phyloP scores from a whole-genome alignment of 1,140 invertebrate species.

The Diuraphis noxia region DNA sequence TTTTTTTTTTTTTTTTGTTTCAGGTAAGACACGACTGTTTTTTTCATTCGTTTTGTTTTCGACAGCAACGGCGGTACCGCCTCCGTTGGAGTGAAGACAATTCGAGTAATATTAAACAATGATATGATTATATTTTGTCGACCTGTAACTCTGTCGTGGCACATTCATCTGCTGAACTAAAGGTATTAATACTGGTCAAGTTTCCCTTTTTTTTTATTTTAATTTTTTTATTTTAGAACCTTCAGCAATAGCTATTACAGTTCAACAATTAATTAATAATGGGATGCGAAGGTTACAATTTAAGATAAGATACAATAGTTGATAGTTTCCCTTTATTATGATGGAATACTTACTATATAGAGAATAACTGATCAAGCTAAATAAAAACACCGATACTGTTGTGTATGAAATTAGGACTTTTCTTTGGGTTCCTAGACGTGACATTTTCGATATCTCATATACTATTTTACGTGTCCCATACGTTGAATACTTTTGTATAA shows the following conservation, averaged over 20 bases:
- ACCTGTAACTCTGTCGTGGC: no score
- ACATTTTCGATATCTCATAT: neutral
- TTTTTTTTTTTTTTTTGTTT: slow-evolving; percentile 31
- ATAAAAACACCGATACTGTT: no score
- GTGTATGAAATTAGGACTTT: neutral
- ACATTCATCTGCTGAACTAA: neutral
- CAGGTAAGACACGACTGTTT: slow-evolving; percentile 44
- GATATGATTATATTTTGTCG: neutral
- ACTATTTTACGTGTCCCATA: neutral
- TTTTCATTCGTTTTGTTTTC: neutral
- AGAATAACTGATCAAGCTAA: no score
- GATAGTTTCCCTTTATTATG: no score
- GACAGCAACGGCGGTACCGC: neutral
- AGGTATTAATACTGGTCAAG: neutral
- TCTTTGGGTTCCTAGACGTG: neutral
- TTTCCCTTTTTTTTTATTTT: no score
- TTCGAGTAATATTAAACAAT: neutral
- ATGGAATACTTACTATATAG: no score
- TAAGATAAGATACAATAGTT: no score
- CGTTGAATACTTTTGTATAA: neutral
- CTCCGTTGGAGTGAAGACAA: neutral
- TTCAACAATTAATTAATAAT: no score
- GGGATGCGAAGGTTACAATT: no score
- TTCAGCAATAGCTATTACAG: no score
- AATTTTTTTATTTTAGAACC: no score